Percentiles rank a stretch among this genome's conserved stretches.
Conservation (phyloP, 2,113 vertebrate species). For the Halichoerus grypus region DNA sequence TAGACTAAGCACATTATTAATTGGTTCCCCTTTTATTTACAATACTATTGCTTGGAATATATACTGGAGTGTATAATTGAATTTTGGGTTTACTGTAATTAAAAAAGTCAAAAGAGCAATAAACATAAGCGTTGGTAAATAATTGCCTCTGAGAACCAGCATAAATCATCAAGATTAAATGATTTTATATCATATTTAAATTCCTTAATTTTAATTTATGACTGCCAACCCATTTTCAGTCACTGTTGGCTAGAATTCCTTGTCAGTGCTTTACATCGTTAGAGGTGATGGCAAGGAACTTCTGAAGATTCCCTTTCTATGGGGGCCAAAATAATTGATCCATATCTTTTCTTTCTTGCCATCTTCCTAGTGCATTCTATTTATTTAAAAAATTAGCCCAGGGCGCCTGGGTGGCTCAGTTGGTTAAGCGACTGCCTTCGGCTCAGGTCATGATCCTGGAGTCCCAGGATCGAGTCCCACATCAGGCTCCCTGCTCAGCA, state of each 20-base stretch:
- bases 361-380: neutral
- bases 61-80: slow-evolving; percentile 85
- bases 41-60: slow-evolving; percentile 84
- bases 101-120: slow-evolving; percentile 88
- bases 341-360: neutral
- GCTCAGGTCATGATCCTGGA: too few species aligned
- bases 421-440: too few species aligned
- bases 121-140: slow-evolving; percentile 86
- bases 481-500: too few species aligned
- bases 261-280: slow-evolving; percentile 42
- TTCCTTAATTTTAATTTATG: slow-evolving; percentile 86
- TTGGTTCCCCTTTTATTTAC: slow-evolving; percentile 87
- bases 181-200: slow-evolving; percentile 86
- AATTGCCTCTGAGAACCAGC: slow-evolving; percentile 82
- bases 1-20: slow-evolving; percentile 89
- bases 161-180: slow-evolving; percentile 87
- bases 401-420: too few species aligned
- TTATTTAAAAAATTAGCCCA: slow-evolving; percentile 39
- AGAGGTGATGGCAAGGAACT: slow-evolving; percentile 25
- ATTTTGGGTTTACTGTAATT: slow-evolving; percentile 88
- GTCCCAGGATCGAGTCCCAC: too few species aligned
- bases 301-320: neutral
- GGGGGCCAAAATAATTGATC: neutral
- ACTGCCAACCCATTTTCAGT: slow-evolving; percentile 80
- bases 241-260: slow-evolving; percentile 76